Conservation (phyloP, 2,113 vertebrate species). For the Castor canadensis region DNA sequence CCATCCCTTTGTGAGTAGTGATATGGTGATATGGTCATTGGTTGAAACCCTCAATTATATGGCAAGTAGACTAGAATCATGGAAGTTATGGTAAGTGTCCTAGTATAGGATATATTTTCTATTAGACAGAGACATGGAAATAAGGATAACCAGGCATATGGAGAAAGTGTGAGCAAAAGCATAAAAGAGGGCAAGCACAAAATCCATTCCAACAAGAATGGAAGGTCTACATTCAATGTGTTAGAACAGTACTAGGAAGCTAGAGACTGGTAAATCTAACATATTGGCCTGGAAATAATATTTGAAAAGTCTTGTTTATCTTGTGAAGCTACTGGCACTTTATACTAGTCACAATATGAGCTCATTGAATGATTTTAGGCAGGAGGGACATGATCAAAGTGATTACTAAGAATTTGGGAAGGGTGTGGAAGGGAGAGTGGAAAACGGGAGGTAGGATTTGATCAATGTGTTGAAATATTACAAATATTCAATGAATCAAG, state of each 20-base stretch:
- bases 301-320: neutral
- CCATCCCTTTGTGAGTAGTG: neutral
- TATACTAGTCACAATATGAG: neutral
- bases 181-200: neutral
- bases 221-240: neutral
- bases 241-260: neutral
- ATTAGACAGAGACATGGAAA: neutral
- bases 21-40: neutral
- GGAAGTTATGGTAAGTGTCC: neutral
- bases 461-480: neutral
- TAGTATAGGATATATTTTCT: neutral
- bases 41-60: neutral
- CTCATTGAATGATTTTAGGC: conserved; percentile 7
- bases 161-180: neutral
- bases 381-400: neutral
- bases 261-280: neutral
- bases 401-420: neutral
- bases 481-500: neutral
- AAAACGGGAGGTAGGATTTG: neutral
- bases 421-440: neutral
- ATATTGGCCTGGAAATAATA: neutral
- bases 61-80: neutral
- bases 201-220: conserved; percentile 12
- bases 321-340: neutral
- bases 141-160: neutral